Conservation (phyloP, 2,888 invertebrate genomes). For the Philaethria dido region DNA sequence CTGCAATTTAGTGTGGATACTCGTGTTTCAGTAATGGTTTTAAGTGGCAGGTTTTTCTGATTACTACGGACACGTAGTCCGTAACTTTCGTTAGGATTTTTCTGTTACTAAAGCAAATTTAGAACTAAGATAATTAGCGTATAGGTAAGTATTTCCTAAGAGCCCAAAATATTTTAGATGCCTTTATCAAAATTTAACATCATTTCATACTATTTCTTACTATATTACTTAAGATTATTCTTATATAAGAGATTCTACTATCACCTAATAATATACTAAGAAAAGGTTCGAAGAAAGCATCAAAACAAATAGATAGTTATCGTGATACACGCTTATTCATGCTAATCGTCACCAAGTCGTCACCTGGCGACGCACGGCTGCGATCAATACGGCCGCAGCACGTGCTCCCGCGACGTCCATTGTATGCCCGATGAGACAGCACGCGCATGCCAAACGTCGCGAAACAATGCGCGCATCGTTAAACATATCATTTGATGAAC, state of each 20-base stretch:
- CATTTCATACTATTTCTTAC: no score
- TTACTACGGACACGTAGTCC: no score
- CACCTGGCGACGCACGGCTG: conserved; percentile 63
- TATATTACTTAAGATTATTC: no score
- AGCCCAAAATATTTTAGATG: no score
- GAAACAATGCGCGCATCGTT: conserved; percentile 76
- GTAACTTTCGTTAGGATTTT: no score
- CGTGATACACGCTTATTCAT: conserved; percentile 62
- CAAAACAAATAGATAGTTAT: conserved; percentile 76
- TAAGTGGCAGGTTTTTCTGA: no score
- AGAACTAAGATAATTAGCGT: no score
- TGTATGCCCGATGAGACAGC: conserved; percentile 73
- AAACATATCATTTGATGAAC: conserved; percentile 66
- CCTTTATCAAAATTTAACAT: no score
- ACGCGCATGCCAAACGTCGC: conserved; percentile 74
- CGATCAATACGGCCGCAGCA: conserved; percentile 76
- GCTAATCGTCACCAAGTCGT: conserved; percentile 72
- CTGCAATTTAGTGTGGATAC: background rate
- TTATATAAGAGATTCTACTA: background rate
- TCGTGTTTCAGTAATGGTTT: background rate
- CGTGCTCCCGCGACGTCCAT: conserved; percentile 76
- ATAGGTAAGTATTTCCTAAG: no score
- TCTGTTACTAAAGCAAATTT: no score
- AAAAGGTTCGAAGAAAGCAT: conserved; percentile 54
- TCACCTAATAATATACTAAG: conserved; percentile 32